Base-by-base conservation (phyloP, 2,113 vertebrate genomes). In the Clupea harengus region DNA sequence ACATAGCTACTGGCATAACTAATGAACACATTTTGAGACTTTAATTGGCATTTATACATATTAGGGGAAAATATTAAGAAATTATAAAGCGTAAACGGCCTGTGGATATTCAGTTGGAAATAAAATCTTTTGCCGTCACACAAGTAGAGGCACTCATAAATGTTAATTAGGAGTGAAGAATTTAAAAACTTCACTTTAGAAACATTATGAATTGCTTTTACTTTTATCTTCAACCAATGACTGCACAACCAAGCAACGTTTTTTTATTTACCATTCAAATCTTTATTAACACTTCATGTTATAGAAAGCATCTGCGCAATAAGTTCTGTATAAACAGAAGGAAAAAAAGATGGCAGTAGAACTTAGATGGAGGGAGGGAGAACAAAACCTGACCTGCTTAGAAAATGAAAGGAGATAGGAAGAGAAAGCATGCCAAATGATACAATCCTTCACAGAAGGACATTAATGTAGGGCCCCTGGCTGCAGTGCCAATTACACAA, bases 401-500 rank as follows among this genome's bases (percentile, higher is more conserved):
- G 28, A 50, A 82, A 81, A 50, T 46, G 88, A 44, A 87, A 25
- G 7, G 28, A 78, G 11, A 45, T 44, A 81, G 45, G 45, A 83
- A 50, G 44, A 87, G 83, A 67, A 88, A 89, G 28, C 72, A 39
- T 44, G 72, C 67, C 86, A 92, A 93, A 92, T 86, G 84, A 89
- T 87, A 84, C 86, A 88, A 88, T 87, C 95, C 95, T 96, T 95
- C 95, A 95, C 89, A 93, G 94, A 96, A 96, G 95, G 94, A 90
- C 87, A 89, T 83, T 67, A 91, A 89, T 84, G 72, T 32, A 85
- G 81, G 88, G 47, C 85, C 87, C 90, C 85, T 90, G 75, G 88
- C 84, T 90, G 87, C 89, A 81, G 84, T 83, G 78, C 64, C 84
- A 88, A 90, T 93, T 32, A 82, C 32, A 87, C 89, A 87, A 86